A percentile compares a stretch with the other conserved stretches of the same genome.
Evolutionary conservation across 1,140 invertebrate species (phyloP).

Genomic region (Lycorma delicatula): DNA sequence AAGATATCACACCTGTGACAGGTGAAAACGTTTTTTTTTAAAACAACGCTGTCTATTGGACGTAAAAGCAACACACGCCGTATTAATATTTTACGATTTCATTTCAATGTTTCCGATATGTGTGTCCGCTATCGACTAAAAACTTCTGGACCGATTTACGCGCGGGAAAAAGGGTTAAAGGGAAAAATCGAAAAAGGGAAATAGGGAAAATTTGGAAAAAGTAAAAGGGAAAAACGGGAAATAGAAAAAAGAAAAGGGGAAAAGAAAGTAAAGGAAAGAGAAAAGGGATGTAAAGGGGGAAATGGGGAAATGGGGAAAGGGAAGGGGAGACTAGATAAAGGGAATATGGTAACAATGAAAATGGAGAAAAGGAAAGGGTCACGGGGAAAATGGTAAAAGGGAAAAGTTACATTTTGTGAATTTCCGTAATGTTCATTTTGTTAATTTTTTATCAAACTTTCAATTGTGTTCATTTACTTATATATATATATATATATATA

Average conservation of each 20-base stretch:
- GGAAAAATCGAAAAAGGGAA: not conserved
- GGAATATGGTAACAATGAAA: not conserved
- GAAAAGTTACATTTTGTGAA: not conserved
- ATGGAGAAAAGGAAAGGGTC: not conserved
- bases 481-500: too few species aligned
- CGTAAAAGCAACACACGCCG: too few species aligned
- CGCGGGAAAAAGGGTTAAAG: not conserved
- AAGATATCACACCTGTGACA: too few species aligned
- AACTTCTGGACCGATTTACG: too few species aligned
- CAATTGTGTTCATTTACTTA: too few species aligned
- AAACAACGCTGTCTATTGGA: too few species aligned
- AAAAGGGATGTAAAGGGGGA: not conserved
- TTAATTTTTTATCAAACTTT: too few species aligned
- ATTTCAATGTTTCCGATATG: too few species aligned
- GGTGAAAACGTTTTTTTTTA: too few species aligned
- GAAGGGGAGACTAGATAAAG: not conserved
- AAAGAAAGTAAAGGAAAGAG: not conserved
- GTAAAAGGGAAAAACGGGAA: not conserved
- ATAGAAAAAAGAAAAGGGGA: not conserved
- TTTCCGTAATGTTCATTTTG: too few species aligned
- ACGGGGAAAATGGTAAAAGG: conserved; percentile 6
- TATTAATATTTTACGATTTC: too few species aligned
- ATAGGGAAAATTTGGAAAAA: not conserved
- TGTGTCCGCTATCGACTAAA: too few species aligned
- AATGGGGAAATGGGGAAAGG: conserved; percentile 1